These are phyloP conservation scores for Auanema freiburgensis DNA, from an alignment of 2,888 invertebrate genomes.

Conservation along the genomic window DNA sequence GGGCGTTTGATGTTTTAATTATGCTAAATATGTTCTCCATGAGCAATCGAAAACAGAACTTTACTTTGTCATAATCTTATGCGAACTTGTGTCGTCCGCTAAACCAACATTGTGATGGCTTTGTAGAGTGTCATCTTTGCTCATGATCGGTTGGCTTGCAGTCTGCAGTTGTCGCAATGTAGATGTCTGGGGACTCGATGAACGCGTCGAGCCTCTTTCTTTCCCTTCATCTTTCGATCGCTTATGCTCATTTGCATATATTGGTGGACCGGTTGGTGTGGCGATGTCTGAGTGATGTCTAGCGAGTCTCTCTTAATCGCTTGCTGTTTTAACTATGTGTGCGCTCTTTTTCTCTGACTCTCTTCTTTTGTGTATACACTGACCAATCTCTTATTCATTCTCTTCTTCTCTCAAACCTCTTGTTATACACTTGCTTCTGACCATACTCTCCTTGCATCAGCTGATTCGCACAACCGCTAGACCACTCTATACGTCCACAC, in stretches of 20 bases:
- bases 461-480: conserved; percentile 1
- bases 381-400: not conserved
- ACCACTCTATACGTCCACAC: conserved; percentile 6
- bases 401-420: not conserved
- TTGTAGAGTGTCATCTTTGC: no score
- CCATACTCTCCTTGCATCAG: not conserved
- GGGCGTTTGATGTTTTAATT: no score
- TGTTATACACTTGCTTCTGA: not conserved
- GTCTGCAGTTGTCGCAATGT: conserved; percentile 1
- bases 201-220: not conserved
- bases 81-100: no score
- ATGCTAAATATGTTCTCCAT: no score
- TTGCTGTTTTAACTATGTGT: not conserved
- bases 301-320: not conserved
- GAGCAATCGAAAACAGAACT: no score
- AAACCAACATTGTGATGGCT: no score
- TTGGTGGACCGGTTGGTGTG: not conserved
- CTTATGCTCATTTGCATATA: conserved; percentile 7
- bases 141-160: no score
- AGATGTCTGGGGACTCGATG: conserved; percentile 1
- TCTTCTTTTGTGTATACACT: conserved; percentile 3
- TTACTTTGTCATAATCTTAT: no score
- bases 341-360: not conserved
- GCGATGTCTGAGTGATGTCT: not conserved
- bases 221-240: not conserved